Conservation (phyloP, 2,113 vertebrate species). For the Ceratotherium simum region DNA sequence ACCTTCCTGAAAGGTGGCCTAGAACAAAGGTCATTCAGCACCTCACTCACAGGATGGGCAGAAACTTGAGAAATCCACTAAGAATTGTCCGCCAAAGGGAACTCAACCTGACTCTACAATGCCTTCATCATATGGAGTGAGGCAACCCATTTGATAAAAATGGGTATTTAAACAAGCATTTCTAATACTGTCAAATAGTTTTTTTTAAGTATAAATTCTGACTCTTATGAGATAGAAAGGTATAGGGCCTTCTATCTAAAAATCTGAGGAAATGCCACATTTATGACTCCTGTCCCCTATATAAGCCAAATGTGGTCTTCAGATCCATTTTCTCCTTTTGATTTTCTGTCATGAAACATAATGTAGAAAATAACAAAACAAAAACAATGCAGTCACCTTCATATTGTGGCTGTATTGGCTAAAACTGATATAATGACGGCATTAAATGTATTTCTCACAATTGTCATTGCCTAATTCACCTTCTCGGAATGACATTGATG, state of each 20-base stretch:
- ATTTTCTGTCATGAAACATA: conserved; percentile 20
- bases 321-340: not conserved
- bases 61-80: not conserved
- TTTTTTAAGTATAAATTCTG: not conserved
- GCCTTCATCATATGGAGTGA: not conserved
- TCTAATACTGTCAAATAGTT: not conserved
- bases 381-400: not conserved
- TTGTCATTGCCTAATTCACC: not conserved
- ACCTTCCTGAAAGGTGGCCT: not conserved
- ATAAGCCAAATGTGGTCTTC: not conserved
- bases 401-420: not conserved
- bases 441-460: not conserved
- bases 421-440: not conserved
- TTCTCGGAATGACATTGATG: not conserved
- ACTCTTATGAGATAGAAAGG: not conserved
- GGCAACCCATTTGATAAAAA: not conserved
- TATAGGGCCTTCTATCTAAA: not conserved
- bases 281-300: fast-evolving
- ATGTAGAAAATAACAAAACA: not conserved
- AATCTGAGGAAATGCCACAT: not conserved
- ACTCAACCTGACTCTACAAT: not conserved
- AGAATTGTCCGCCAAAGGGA: fast-evolving
- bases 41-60: too few relatives aligned
- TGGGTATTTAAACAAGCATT: not conserved
- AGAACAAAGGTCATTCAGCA: too few relatives aligned